These are phyloP conservation scores for Hycleus phaleratus DNA, from an alignment of 1,140 invertebrate species.

Conservation along the genomic window DNA sequence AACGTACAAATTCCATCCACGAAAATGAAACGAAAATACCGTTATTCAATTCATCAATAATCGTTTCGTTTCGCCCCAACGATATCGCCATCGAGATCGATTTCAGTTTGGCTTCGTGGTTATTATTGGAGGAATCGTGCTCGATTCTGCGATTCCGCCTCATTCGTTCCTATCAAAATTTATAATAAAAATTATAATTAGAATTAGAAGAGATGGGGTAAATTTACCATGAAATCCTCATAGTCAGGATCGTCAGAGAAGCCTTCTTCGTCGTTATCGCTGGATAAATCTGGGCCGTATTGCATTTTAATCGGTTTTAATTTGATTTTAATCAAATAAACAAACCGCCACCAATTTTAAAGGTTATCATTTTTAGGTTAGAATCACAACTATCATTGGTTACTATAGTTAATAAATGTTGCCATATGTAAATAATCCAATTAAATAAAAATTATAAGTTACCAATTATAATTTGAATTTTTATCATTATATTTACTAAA, in stretches of 20 bases:
- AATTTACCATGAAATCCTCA: constrained; percentile 16
- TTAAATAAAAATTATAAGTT: too few species aligned
- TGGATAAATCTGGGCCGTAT: constrained; percentile 19
- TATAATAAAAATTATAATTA: not conserved
- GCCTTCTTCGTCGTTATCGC: constrained; percentile 22
- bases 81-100: constrained; percentile 2
- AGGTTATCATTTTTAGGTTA: too few species aligned
- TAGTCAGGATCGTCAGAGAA: constrained; percentile 25
- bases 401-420: too few species aligned
- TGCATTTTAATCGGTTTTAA: constrained; percentile 1
- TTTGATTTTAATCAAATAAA: too few species aligned
- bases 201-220: constrained; percentile 3
- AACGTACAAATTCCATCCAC: not conserved
- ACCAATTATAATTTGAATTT: too few species aligned
- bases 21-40: constrained; percentile 6
- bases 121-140: not conserved
- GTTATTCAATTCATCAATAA: constrained; percentile 14
- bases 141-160: not conserved
- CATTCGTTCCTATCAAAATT: not conserved
- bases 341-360: too few species aligned
- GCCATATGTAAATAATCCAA: too few species aligned
- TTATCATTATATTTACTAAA: too few species aligned
- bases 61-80: constrained; percentile 6
- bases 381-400: too few species aligned
- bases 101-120: constrained; percentile 14